Conservation (phyloP, 2,113 vertebrate species). For the Nansenia antarctica region DNA sequence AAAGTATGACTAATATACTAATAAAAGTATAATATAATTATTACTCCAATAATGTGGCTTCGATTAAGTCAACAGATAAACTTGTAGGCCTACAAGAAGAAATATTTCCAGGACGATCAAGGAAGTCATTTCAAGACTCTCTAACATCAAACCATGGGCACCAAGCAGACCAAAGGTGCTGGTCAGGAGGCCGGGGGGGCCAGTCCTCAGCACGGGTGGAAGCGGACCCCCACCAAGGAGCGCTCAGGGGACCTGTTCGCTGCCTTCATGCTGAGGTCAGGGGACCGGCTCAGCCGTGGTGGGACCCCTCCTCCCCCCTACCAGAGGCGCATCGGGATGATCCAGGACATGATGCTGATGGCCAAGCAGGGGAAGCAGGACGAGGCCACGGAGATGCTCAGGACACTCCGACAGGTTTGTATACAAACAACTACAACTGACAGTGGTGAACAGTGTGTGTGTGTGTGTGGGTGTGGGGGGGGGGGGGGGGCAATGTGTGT, state of each 20-base stretch:
- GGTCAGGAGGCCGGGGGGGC: slow-evolving; percentile 78
- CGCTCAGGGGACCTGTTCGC: slow-evolving; percentile 84
- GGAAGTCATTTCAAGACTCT: neutral
- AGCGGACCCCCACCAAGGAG: slow-evolving; percentile 74
- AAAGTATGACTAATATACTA: no score
- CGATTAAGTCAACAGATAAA: no score
- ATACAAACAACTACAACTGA: no score
- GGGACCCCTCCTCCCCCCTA: slow-evolving; percentile 85
- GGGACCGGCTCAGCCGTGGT: slow-evolving; percentile 81
- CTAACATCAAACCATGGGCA: neutral
- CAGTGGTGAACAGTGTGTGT: no score
- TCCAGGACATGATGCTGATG: slow-evolving; percentile 95
- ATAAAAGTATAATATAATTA: no score
- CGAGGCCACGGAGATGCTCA: slow-evolving; percentile 91
- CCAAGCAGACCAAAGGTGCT: slow-evolving; percentile 38
- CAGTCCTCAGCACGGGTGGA: slow-evolving; percentile 81
- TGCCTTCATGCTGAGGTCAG: slow-evolving; percentile 85
- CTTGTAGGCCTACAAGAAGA: no score
- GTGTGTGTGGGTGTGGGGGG: neutral
- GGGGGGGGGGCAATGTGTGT: neutral
- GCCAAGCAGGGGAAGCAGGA: slow-evolving; percentile 90
- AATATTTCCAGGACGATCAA: neutral
- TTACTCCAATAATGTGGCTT: no score
- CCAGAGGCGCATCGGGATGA: slow-evolving; percentile 89
- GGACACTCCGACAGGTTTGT: slow-evolving; percentile 85